phyloP scores from a whole-genome alignment of 2,888 invertebrate species.

The Orthonevra nobilis region DNA sequence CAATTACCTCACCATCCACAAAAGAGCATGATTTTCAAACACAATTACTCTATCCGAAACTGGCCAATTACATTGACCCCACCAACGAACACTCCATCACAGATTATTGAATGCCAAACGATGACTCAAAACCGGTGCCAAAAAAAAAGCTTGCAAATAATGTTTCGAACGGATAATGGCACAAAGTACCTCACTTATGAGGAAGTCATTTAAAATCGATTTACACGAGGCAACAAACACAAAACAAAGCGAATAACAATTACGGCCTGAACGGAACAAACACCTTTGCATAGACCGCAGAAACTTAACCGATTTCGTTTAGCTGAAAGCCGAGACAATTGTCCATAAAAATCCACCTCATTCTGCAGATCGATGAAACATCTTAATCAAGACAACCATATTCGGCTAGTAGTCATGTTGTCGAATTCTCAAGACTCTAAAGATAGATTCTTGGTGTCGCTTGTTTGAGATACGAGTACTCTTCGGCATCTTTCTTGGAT shows the following conservation, averaged over 20 bases:
- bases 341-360: too few relatives aligned
- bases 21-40: too few relatives aligned
- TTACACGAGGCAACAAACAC: not conserved
- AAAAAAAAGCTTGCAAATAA: not conserved
- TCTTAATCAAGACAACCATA: not conserved
- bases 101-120: not conserved
- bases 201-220: conserved; percentile 4
- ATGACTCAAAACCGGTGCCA: not conserved
- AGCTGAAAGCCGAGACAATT: not conserved
- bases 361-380: too few relatives aligned
- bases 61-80: not conserved
- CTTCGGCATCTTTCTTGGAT: too few relatives aligned
- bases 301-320: not conserved
- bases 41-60: too few relatives aligned
- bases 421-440: not conserved
- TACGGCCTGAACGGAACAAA: not conserved
- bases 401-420: not conserved
- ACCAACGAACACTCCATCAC: not conserved
- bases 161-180: too few relatives aligned
- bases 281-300: too few relatives aligned
- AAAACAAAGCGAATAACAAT: not conserved
- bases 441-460: not conserved
- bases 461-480: too few relatives aligned
- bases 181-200: not conserved
- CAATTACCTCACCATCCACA: too few relatives aligned